Conservation (phyloP, 2,113 vertebrate species). For the Laticauda laticaudata region DNA sequence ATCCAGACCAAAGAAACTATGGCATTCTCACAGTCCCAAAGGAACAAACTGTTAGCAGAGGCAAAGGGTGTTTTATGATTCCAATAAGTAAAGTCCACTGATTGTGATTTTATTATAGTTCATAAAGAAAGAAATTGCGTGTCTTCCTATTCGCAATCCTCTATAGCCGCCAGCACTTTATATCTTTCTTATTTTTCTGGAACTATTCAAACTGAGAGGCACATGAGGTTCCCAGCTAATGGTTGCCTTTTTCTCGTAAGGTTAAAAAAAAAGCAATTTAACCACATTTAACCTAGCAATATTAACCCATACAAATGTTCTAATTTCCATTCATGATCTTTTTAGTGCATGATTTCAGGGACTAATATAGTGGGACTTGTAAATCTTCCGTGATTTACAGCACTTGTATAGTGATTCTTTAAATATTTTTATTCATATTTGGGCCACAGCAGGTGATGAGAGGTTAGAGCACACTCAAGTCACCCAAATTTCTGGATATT, state of each 20-base stretch:
- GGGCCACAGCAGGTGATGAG: slow-evolving; percentile 77
- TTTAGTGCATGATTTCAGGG: slow-evolving; percentile 65
- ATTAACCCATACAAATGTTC: slow-evolving; percentile 41
- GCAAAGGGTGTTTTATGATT: slow-evolving; percentile 45
- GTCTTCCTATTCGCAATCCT: slow-evolving; percentile 28
- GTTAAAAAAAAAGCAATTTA: background rate
- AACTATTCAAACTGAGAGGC: slow-evolving; percentile 37
- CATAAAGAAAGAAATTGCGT: slow-evolving; percentile 40
- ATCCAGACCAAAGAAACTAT: slow-evolving; percentile 42
- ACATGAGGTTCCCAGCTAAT: slow-evolving; percentile 4
- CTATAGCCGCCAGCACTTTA: slow-evolving; percentile 26
- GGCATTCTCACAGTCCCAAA: slow-evolving; percentile 28
- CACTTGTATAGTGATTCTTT: slow-evolving; percentile 69
- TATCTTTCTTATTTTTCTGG: slow-evolving; percentile 53
- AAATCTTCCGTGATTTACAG: slow-evolving; percentile 65
- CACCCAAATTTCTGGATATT: slow-evolving; percentile 77
- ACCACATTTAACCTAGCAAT: slow-evolving; percentile 48
- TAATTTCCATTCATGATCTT: slow-evolving; percentile 56
- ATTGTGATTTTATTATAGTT: slow-evolving; percentile 61
- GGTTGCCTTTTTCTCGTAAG: slow-evolving; percentile 10
- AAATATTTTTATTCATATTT: slow-evolving; percentile 78
- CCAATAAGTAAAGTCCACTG: slow-evolving; percentile 59
- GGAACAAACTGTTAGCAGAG: slow-evolving; percentile 47
- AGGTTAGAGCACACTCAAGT: slow-evolving; percentile 71
- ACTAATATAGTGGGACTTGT: slow-evolving; percentile 64